Evolutionary conservation across 2,113 vertebrate genomes (phyloP), one percentile per base, ranked within the genome.

Genomic region (Conger conger): DNA sequence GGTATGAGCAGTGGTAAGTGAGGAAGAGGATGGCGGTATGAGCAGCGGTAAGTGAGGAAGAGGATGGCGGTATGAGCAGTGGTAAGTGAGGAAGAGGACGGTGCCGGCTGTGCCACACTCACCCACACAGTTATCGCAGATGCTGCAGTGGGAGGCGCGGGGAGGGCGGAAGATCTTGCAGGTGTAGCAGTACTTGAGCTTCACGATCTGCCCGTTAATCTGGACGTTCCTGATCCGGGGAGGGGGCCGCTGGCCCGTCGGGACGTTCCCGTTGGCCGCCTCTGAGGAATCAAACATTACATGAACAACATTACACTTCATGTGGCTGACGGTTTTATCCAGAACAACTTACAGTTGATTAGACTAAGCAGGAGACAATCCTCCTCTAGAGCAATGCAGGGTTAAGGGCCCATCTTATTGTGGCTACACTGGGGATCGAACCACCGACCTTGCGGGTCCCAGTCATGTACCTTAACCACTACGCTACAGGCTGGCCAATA

Each of bases 71-170:
- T n/a, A n/a, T n/a, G n/a, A n/a, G n/a, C n/a, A 63, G 57, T 3
- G 57, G 18, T 63, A 4, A 20, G 45, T 11, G 45, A 50, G 45
- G 45, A 50, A 50, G 45, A 42, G 30, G 50, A 18, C 1, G 16
- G 50, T 7, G 30, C 3, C 15, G 15, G 23, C 63, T 27, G 27
- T 30, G 0, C 5, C 50, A 78, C 76, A 84, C 98, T 97, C 90
- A 99, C 98, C 98, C 82, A 99, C 98, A 35, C 98, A 99, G 96
- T 99, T 99, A 95, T 99, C 98, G 11, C 98, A 99, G 95, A 99
- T 98, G 94, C 98, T 99, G 95, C 98, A 99, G 93, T 99, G 98
- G 1, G 98, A 99, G n/a, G 98, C 97, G 8, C 98, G 96, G 13
- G 98, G 98, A 0, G 98, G 98, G 0, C 98, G 94, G 94, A 99